Percentiles rank a stretch among this genome's conserved stretches.
Conservation (phyloP, 2,888 invertebrate species). For the Eristalinus sepulchralis region DNA sequence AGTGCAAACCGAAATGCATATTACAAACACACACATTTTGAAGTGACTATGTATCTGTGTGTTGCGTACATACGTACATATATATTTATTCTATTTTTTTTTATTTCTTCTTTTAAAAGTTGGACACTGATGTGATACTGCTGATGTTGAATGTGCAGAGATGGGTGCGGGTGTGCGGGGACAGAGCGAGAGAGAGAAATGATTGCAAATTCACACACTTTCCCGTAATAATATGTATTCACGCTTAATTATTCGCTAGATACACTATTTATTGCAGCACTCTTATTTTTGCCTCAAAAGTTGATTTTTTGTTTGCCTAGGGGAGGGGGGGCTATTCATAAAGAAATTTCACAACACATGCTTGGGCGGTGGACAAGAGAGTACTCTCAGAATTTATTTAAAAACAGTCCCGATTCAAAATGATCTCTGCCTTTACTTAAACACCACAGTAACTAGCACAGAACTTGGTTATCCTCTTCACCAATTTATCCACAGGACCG, state of each 20-base stretch:
- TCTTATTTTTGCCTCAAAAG: background rate
- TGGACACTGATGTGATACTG: background rate
- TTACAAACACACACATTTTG: conserved; percentile 75
- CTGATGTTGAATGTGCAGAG: background rate
- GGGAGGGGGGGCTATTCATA: too few species aligned
- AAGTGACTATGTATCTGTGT: conserved; percentile 33
- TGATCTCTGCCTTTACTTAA: too few species aligned
- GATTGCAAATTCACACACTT: background rate
- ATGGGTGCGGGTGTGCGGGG: conserved; percentile 9
- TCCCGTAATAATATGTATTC: background rate
- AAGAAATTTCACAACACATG: background rate
- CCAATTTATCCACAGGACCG: background rate
- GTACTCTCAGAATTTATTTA: too few species aligned
- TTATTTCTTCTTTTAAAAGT: background rate
- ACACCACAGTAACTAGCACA: background rate
- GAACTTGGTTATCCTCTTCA: background rate
- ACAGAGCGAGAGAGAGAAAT: background rate
- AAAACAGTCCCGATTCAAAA: too few species aligned
- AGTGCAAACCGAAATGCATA: conserved; percentile 74
- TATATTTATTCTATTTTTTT: background rate
- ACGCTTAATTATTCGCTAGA: background rate
- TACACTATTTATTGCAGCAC: background rate
- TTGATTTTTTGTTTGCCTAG: background rate
- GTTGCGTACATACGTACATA: background rate
- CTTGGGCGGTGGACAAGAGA: background rate